These are phyloP conservation scores for Hermatobates lingyangjiaoensis DNA, from an alignment of 1,140 invertebrate genomes.

Conservation along the genomic window DNA sequence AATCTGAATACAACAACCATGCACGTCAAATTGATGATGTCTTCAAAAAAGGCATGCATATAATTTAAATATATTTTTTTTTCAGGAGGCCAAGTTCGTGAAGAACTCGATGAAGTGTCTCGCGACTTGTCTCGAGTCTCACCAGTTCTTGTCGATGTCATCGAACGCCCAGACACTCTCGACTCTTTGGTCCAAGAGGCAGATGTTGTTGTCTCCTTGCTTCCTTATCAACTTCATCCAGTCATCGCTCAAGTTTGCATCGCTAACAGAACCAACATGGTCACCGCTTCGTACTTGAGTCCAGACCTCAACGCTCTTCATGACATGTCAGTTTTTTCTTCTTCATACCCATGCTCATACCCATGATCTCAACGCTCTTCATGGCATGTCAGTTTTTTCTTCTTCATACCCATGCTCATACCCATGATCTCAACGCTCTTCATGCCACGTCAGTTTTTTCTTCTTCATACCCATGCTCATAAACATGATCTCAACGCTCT, in stretches of 20 bases:
- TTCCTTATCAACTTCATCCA: slow-evolving; percentile 84
- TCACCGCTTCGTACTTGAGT: slow-evolving; percentile 88
- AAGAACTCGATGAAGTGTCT: slow-evolving; percentile 68
- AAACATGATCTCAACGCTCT: too few relatives aligned
- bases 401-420: neutral
- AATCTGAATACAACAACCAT: too few relatives aligned
- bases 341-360: too few relatives aligned
- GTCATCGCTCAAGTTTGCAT: slow-evolving; percentile 75
- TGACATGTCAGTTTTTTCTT: slow-evolving; percentile 44
- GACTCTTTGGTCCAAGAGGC: slow-evolving; percentile 49
- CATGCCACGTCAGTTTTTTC: neutral
- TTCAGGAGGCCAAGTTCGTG: too few relatives aligned
- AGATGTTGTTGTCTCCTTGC: slow-evolving; percentile 68
- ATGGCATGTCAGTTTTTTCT: slow-evolving; percentile 10
- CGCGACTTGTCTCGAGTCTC: slow-evolving; percentile 57
- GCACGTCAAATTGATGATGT: too few relatives aligned
- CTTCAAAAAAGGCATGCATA: too few relatives aligned
- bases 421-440: too few relatives aligned
- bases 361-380: too few relatives aligned
- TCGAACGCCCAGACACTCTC: slow-evolving; percentile 46
- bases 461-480: neutral
- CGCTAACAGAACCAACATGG: slow-evolving; percentile 66
- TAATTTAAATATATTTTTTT: too few relatives aligned
- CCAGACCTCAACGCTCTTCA: slow-evolving; percentile 65
- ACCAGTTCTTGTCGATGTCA: slow-evolving; percentile 62